Evolutionary conservation across 2,888 invertebrate genomes (phyloP).

Genomic region (Cosmopolites sordidus): DNA sequence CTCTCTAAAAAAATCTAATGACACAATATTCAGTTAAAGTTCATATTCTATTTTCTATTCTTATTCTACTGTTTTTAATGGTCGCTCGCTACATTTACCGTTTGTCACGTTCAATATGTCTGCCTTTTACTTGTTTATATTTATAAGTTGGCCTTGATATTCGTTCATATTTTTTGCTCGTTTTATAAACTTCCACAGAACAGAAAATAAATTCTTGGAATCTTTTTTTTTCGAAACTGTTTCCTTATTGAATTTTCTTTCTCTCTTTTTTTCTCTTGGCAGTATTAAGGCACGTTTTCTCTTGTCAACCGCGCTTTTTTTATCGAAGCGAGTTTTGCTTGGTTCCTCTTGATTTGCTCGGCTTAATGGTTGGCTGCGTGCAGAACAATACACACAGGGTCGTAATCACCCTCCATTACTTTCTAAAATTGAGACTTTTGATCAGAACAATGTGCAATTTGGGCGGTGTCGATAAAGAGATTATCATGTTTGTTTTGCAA

Average conservation of each 20-base stretch:
- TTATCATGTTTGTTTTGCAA: too few relatives aligned
- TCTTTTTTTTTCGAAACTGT: neutral
- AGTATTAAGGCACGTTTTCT: neutral
- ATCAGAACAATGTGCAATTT: too few relatives aligned
- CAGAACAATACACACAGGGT: too few relatives aligned
- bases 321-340: neutral
- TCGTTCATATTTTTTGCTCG: neutral
- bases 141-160: neutral
- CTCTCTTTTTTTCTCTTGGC: neutral
- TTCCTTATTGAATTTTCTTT: neutral
- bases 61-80: too few relatives aligned
- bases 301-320: neutral
- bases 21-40: too few relatives aligned
- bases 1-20: too few relatives aligned
- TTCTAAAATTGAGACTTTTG: too few relatives aligned
- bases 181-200: neutral
- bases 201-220: neutral
- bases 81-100: neutral
- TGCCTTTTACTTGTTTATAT: neutral
- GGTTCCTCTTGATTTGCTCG: neutral
- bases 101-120: neutral
- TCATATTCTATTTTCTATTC: too few relatives aligned
- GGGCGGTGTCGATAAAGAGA: too few relatives aligned
- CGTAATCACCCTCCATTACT: too few relatives aligned
- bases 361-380: neutral